Conservation (phyloP, 2,113 vertebrate genomes). For the Myotis brandtii region DNA sequence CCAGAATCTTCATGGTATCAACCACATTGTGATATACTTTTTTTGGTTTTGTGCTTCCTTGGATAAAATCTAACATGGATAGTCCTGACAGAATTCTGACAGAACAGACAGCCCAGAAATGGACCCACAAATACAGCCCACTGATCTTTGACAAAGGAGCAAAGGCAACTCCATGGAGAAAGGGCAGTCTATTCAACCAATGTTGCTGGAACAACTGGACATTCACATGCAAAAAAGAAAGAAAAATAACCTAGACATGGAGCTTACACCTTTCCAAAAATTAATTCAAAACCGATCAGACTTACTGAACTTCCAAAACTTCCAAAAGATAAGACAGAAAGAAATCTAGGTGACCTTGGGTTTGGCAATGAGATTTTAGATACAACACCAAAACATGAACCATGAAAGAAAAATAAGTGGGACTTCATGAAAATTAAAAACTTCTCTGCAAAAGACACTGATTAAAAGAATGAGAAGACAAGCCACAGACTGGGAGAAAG, state of each 20-base stretch:
- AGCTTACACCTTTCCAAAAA: neutral
- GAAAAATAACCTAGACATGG: neutral
- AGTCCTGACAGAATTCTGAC: slow-evolving; percentile 13
- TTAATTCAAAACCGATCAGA: neutral
- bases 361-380: slow-evolving; percentile 2
- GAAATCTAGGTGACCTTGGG: slow-evolving; percentile 12
- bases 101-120: slow-evolving; percentile 27
- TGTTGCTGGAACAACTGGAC: neutral
- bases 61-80: neutral
- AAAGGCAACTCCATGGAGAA: neutral
- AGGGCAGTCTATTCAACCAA: neutral
- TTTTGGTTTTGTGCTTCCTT: neutral
- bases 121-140: neutral
- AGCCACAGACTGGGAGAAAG: neutral
- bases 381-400: neutral
- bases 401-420: neutral
- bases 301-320: neutral
- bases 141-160: neutral
- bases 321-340: slow-evolving; percentile 22
- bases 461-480: slow-evolving; percentile 30
- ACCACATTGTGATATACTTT: neutral
- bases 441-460: neutral
- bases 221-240: neutral
- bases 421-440: slow-evolving; percentile 32
- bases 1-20: neutral